A percentile compares a stretch with the other conserved stretches of the same genome.
Conservation (phyloP, 2,797 vertebrate genomes). For the Rhadinocentrus ornatus region DNA sequence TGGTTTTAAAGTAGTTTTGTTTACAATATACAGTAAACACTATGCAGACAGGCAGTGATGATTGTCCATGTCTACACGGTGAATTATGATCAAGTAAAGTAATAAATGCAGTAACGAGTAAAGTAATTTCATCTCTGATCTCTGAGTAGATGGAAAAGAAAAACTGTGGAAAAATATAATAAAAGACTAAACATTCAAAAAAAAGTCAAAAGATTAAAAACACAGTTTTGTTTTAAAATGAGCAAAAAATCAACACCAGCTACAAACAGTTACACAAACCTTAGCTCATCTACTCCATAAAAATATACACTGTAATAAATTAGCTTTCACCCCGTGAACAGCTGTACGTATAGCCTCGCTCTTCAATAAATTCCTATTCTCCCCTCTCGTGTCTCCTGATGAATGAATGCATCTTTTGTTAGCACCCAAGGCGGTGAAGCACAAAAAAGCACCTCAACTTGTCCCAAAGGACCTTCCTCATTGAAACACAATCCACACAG, state of each 20-base stretch:
- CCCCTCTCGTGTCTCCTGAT: conserved; percentile 20
- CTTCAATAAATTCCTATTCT: conserved; percentile 25
- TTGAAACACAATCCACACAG: conserved; percentile 52
- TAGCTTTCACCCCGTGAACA: conserved; percentile 17
- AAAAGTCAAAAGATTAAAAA: background rate
- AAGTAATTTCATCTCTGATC: too few species aligned
- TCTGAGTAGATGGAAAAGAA: background rate
- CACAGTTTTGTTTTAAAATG: background rate
- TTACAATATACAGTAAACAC: too few species aligned
- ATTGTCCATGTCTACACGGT: too few species aligned
- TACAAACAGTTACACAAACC: conserved; percentile 8
- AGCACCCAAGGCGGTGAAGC: conserved; percentile 33
- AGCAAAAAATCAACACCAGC: background rate
- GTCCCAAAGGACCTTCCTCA: conserved; percentile 41
- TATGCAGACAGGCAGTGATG: too few species aligned
- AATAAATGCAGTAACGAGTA: too few species aligned
- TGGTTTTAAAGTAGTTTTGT: too few species aligned
- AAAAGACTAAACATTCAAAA: conserved; percentile 6
- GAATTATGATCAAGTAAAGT: too few species aligned
- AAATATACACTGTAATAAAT: background rate
- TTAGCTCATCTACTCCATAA: background rate
- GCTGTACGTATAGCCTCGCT: conserved; percentile 8
- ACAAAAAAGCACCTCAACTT: conserved; percentile 46
- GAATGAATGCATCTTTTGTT: conserved; percentile 42
- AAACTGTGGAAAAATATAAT: background rate